phyloP scores from a whole-genome alignment of 2,113 vertebrate species.

The Rhynchomys soricoides region DNA sequence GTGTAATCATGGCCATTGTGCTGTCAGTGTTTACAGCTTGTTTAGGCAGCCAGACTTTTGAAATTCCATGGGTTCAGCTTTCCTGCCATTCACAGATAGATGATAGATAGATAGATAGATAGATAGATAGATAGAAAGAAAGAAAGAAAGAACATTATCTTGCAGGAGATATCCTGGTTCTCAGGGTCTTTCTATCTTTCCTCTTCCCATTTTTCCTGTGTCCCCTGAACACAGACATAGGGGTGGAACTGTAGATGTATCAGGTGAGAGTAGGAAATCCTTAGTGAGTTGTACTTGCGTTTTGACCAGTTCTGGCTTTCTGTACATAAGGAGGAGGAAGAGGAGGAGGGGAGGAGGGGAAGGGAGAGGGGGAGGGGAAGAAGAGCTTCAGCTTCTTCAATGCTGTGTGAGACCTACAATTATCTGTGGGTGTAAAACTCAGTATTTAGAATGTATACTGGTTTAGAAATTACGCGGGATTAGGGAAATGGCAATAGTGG shows the following conservation, averaged over 20 bases:
- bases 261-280: background rate
- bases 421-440: background rate
- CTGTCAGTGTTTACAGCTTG: background rate
- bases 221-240: background rate
- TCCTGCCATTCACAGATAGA: background rate
- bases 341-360: too few relatives aligned
- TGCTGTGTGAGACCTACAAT: background rate
- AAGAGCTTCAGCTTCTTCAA: background rate
- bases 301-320: background rate
- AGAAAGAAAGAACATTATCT: background rate
- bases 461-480: background rate
- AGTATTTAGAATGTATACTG: background rate
- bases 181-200: background rate
- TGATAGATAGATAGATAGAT: too few relatives aligned
- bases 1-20: background rate
- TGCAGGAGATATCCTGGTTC: background rate
- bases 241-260: background rate
- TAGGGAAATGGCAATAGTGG: background rate
- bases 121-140: too few relatives aligned
- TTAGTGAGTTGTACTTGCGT: background rate
- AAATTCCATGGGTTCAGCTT: background rate
- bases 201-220: background rate
- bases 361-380: too few relatives aligned
- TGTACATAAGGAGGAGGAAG: too few relatives aligned
- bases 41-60: background rate